These are phyloP conservation scores for Heterodera filipjevi DNA, from an alignment of 2,888 invertebrate species.

Conservation along the genomic window DNA sequence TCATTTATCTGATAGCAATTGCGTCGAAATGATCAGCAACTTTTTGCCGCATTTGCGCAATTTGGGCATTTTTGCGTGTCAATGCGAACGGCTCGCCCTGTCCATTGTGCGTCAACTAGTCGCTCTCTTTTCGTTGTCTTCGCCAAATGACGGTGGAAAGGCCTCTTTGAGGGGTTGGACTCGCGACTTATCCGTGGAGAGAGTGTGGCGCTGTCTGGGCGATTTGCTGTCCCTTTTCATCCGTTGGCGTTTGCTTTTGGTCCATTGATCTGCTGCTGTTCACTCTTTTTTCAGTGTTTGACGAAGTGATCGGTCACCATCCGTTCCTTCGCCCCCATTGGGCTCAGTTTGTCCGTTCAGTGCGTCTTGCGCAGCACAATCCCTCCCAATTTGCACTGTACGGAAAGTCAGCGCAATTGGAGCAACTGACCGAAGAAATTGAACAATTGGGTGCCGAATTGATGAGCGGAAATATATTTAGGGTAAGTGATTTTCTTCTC, in stretches of 20 bases:
- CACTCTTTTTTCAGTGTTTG: constrained; percentile 36
- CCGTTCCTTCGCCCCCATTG: constrained; percentile 39
- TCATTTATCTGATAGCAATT: constrained; percentile 20
- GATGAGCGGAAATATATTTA: constrained; percentile 42
- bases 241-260: neutral
- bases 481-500: too few relatives aligned
- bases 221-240: constrained; percentile 50
- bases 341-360: constrained; percentile 41
- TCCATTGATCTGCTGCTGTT: constrained; percentile 47
- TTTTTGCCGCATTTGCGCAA: constrained; percentile 65
- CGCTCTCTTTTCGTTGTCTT: constrained; percentile 69
- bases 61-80: constrained; percentile 75
- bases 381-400: constrained; percentile 48
- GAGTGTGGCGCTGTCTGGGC: constrained; percentile 52
- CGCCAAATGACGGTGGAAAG: neutral
- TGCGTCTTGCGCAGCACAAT: constrained; percentile 50
- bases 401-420: constrained; percentile 33
- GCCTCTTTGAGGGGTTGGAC: constrained; percentile 6
- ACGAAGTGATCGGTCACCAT: constrained; percentile 45
- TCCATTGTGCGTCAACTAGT: constrained; percentile 79
- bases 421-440: constrained; percentile 42
- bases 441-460: constrained; percentile 46
- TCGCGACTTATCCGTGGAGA: constrained; percentile 36
- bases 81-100: constrained; percentile 76
- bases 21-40: constrained; percentile 54